Evolutionary conservation across 2,113 vertebrate species (phyloP).

Genomic region (Prionailurus viverrinus): DNA sequence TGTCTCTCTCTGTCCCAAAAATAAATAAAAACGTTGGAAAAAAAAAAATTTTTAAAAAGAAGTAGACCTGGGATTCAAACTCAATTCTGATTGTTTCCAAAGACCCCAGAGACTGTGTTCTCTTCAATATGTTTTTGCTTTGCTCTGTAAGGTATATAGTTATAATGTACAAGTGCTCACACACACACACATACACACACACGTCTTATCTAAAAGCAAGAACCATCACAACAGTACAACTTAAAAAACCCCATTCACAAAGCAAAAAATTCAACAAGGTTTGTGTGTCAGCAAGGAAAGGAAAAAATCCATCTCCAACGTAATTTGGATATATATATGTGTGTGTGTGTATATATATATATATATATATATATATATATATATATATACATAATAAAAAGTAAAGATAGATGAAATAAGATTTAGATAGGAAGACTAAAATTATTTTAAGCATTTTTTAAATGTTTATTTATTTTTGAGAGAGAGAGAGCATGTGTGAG

Average conservation of each 20-base stretch:
- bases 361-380: too few species aligned
- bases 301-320: neutral
- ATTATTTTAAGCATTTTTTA: neutral
- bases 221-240: neutral
- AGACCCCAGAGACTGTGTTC: neutral
- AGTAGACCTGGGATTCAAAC: neutral
- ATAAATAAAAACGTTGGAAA: too few species aligned
- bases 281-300: neutral
- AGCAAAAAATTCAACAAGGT: conserved; percentile 26
- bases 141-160: neutral
- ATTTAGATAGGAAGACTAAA: conserved; percentile 5
- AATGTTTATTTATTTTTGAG: too few species aligned
- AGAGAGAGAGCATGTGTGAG: too few species aligned
- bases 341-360: neutral
- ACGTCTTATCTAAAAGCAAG: neutral
- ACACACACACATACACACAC: neutral
- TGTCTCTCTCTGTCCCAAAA: too few species aligned
- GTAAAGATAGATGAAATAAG: neutral
- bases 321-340: neutral
- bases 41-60: neutral
- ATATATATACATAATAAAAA: neutral
- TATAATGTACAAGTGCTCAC: neutral
- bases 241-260: conserved; percentile 8
- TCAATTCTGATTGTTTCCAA: neutral
- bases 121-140: neutral